Evolutionary conservation across 2,888 invertebrate species (phyloP).

Genomic region (Thalpophila matura): DNA sequence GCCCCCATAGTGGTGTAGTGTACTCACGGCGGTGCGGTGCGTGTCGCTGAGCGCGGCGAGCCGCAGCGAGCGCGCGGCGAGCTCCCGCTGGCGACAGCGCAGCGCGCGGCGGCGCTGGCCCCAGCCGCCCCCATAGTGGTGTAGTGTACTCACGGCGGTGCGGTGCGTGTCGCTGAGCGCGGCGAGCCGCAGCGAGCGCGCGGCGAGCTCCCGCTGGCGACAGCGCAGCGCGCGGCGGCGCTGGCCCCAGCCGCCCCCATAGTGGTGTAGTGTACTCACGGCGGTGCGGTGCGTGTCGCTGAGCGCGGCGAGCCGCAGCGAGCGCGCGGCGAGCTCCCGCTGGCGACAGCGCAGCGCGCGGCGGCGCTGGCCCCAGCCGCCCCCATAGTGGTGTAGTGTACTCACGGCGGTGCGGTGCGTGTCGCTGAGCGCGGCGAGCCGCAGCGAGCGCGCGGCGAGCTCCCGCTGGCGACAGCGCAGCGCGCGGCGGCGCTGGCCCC

Average conservation of each 20-base stretch:
- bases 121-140: too few species aligned
- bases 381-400: constrained; percentile 74
- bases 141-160: constrained; percentile 80
- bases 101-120: constrained; percentile 86
- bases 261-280: too few species aligned
- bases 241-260: constrained; percentile 58
- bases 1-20: background rate
- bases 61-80: constrained; percentile 86
- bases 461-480: too few species aligned
- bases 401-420: background rate
- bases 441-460: too few species aligned
- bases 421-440: background rate
- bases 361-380: too few species aligned
- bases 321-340: too few species aligned
- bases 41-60: too few species aligned
- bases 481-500: too few species aligned
- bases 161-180: constrained; percentile 87
- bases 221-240: constrained; percentile 91
- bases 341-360: too few species aligned
- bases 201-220: constrained; percentile 90
- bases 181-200: constrained; percentile 82
- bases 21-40: constrained; percentile 86
- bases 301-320: too few species aligned
- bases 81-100: too few species aligned
- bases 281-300: too few species aligned